Conservation (phyloP, 2,797 vertebrate genomes). For the Cuniculus paca region DNA sequence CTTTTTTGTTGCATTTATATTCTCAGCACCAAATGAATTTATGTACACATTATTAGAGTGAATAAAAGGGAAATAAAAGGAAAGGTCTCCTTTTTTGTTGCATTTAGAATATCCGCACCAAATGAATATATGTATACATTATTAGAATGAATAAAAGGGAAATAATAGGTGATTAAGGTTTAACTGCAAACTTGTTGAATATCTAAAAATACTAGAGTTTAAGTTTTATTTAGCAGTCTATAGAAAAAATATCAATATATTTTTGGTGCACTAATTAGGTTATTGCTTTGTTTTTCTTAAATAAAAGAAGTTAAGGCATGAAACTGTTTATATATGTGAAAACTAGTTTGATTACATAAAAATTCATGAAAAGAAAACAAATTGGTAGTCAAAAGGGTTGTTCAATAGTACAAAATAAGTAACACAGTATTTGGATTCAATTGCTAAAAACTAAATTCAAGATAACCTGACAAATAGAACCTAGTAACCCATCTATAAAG, state of each 20-base stretch:
- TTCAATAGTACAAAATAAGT: not conserved
- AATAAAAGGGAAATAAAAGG: not conserved
- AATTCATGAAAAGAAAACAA: not conserved
- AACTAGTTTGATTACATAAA: not conserved
- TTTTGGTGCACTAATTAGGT: not conserved
- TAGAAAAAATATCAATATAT: not conserved
- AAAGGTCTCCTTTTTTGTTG: too few relatives aligned
- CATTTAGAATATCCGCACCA: not conserved
- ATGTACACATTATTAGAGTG: not conserved
- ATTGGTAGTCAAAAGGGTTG: not conserved
- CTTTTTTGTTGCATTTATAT: not conserved
- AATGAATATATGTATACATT: not conserved
- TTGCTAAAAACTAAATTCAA: constrained; percentile 6
- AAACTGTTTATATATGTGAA: constrained; percentile 1
- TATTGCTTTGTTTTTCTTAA: constrained; percentile 17
- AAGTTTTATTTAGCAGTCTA: constrained; percentile 2
- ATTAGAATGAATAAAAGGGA: not conserved
- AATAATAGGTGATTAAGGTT: not conserved
- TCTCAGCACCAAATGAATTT: constrained; percentile 1
- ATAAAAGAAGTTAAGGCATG: not conserved
- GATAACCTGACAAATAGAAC: not conserved
- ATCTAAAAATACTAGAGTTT: not conserved
- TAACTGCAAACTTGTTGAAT: not conserved
- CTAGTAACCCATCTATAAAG: not conserved
- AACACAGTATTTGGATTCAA: not conserved